Evolutionary conservation across 30 jellyfish, hydroid and myxozoan genomes (phyloP).

Genomic region (Aurelia aurita): DNA sequence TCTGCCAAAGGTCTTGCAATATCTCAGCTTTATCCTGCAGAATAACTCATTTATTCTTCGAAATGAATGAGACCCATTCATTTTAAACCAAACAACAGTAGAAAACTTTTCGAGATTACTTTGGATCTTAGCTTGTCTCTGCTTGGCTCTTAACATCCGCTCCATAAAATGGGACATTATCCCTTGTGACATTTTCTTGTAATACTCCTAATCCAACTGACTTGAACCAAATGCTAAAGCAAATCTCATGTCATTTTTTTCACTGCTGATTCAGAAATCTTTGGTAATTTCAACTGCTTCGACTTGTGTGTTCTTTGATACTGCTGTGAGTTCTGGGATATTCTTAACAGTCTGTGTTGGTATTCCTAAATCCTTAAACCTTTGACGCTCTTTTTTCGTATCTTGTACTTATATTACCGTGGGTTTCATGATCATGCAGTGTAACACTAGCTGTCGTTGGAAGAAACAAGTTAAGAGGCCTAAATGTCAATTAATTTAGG

Average conservation of each 20-base stretch:
- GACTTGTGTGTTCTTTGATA: neutral
- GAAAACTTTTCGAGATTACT: conserved; percentile 38
- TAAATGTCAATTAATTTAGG: too few relatives aligned
- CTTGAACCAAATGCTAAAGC: conserved; percentile 17
- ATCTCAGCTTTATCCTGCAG: too few relatives aligned
- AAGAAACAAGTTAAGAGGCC: too few relatives aligned
- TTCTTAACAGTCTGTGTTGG: neutral
- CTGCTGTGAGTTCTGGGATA: neutral
- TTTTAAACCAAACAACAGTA: conserved; percentile 37
- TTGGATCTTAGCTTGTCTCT: conserved; percentile 22
- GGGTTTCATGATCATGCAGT: too few relatives aligned
- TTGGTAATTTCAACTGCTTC: conserved; percentile 22
- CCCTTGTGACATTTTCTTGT: conserved; percentile 35
- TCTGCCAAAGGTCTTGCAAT: too few relatives aligned
- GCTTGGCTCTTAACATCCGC: conserved; percentile 52
- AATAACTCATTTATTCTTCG: too few relatives aligned
- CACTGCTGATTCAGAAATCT: neutral
- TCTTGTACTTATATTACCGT: too few relatives aligned
- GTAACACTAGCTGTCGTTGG: too few relatives aligned
- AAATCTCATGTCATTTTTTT: conserved; percentile 20
- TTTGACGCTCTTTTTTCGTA: too few relatives aligned
- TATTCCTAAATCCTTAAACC: too few relatives aligned
- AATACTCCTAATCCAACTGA: conserved; percentile 19
- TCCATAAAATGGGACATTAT: conserved; percentile 24
- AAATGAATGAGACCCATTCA: too few relatives aligned